These are phyloP conservation scores for Pseudachorutes palmiensis DNA, from an alignment of 1,140 invertebrate genomes.

Conservation along the genomic window DNA sequence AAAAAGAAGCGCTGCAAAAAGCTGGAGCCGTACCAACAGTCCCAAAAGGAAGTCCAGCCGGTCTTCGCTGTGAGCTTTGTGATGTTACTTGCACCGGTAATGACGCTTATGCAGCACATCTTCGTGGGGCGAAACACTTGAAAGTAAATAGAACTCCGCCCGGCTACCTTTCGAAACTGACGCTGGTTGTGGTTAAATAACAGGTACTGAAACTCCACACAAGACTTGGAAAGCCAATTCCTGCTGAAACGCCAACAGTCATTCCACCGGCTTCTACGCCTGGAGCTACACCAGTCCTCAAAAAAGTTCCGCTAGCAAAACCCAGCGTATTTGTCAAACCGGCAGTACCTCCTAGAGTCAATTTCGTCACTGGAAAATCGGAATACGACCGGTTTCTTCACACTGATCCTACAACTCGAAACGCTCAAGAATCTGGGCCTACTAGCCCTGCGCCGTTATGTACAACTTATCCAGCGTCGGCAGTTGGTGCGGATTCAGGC, in stretches of 20 bases:
- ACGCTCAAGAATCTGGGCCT: neutral
- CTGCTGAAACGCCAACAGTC: conserved; percentile 84
- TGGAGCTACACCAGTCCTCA: neutral
- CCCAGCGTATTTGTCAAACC: conserved; percentile 24
- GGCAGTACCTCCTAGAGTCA: conserved; percentile 67
- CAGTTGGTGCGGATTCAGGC: neutral
- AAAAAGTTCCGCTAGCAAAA: conserved; percentile 15
- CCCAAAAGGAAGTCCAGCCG: conserved; percentile 50
- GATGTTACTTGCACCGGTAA: conserved; percentile 96
- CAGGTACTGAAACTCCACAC: conserved; percentile 87
- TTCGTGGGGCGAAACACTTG: conserved; percentile 93
- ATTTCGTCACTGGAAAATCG: conserved; percentile 63
- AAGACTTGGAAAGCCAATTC: conserved; percentile 94
- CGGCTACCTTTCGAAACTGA: neutral
- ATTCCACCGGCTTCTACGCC: conserved; percentile 44
- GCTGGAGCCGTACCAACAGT: conserved; percentile 50
- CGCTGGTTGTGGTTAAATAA: neutral
- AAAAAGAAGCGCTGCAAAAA: conserved; percentile 87
- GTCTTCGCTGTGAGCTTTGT: conserved; percentile 78
- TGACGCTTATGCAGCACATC: conserved; percentile 96
- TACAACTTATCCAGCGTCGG: conserved; percentile 9
- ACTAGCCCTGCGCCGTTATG: neutral
- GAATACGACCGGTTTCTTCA: conserved; percentile 25
- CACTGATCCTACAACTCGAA: conserved; percentile 25
- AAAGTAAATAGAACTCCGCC: conserved; percentile 51